Conservation (phyloP, 2,113 vertebrate genomes). For the Vulpes vulpes region DNA sequence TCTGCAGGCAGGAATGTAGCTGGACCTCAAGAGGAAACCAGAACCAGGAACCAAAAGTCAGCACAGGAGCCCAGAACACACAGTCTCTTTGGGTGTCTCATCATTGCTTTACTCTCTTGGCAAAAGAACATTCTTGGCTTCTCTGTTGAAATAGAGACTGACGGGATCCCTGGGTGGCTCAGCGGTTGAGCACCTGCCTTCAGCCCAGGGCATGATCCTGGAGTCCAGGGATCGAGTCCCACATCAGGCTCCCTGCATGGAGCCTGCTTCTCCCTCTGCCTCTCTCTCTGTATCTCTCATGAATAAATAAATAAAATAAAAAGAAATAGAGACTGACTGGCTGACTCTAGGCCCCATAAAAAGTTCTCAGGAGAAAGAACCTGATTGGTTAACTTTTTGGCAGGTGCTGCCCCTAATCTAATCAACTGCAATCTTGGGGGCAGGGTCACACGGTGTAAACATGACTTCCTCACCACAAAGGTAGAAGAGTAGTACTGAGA, state of each 20-base stretch:
- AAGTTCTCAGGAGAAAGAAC: not conserved
- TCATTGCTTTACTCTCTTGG: not conserved
- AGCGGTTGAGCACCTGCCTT: no score
- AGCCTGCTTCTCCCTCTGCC: no score
- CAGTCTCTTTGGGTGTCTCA: not conserved
- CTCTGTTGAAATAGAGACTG: not conserved
- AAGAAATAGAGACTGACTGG: not conserved
- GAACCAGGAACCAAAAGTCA: constrained; percentile 13
- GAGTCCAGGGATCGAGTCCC: no score
- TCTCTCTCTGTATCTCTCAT: no score
- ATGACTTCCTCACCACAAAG: not conserved
- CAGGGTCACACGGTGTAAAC: not conserved
- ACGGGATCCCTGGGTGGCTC: no score
- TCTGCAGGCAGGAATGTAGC: not conserved
- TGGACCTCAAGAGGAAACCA: not conserved
- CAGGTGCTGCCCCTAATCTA: not conserved
- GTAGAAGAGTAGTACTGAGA: not conserved
- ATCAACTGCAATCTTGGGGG: not conserved
- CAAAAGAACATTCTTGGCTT: constrained; percentile 21
- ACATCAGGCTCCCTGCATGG: no score
- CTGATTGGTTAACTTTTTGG: not conserved
- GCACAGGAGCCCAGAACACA: not conserved
- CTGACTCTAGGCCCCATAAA: not conserved
- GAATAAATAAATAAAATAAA: no score
- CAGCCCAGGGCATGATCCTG: no score